Conservation (phyloP, 2,888 invertebrate species). For the Mesorhabditis sp. region DNA sequence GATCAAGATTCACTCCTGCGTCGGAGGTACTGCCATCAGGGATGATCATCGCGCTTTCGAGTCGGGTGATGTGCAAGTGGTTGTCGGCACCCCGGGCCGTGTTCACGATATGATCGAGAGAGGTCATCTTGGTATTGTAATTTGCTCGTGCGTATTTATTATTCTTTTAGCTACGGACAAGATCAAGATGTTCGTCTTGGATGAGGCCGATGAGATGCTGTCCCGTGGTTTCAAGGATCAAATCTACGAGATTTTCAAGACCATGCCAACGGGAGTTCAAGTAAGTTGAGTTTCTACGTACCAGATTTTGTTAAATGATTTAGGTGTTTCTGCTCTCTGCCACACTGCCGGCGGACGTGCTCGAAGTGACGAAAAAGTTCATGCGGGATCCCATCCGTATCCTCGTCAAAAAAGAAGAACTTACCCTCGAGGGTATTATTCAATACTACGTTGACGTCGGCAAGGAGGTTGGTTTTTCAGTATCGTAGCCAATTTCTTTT, state of each 20-base stretch:
- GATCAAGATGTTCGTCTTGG: constrained; percentile 95
- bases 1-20: constrained; percentile 95
- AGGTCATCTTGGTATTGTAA: constrained; percentile 71
- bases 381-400: constrained; percentile 95
- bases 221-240: constrained; percentile 99
- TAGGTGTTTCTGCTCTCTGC: constrained; percentile 88
- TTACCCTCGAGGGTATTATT: constrained; percentile 78
- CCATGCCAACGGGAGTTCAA: constrained; percentile 84
- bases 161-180: constrained; percentile 67
- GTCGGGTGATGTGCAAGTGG: constrained; percentile 85
- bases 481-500: constrained; percentile 7
- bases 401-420: constrained; percentile 94
- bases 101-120: constrained; percentile 95
- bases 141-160: not conserved
- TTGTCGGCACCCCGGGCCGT: constrained; percentile 96
- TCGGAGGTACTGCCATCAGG: constrained; percentile 96
- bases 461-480: constrained; percentile 67
- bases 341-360: constrained; percentile 94
- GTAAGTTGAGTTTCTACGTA: constrained; percentile 60
- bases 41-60: constrained; percentile 93
- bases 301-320: not conserved
- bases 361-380: constrained; percentile 94
- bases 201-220: constrained; percentile 99
- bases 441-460: constrained; percentile 95
- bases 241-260: constrained; percentile 95